phyloP scores from a whole-genome alignment of 92 coral and sea anemone species.

The Muricea muricata region DNA sequence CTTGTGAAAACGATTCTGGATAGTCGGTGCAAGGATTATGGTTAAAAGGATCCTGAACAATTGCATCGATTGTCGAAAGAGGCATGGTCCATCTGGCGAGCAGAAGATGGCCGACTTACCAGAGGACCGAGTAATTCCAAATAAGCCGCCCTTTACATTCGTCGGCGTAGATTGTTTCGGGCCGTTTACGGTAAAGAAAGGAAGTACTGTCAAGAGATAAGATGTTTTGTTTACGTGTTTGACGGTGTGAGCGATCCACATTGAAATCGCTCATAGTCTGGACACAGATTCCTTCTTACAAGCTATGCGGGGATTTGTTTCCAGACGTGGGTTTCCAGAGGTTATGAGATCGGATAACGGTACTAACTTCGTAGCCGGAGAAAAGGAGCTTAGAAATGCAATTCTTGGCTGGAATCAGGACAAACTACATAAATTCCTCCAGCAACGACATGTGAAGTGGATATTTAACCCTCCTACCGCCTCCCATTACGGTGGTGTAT shows the following conservation, averaged over 20 bases:
- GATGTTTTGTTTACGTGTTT: not conserved
- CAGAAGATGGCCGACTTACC: not conserved
- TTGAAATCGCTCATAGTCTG: not conserved
- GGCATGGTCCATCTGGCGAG: not conserved
- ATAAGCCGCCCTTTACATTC: not conserved
- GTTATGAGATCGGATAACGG: not conserved
- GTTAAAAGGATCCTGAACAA: slow-evolving; percentile 10
- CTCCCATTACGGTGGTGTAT: too few relatives aligned
- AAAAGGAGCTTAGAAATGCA: not conserved
- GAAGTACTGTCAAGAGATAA: not conserved
- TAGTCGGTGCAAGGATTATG: slow-evolving; percentile 29
- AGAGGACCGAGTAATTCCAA: not conserved
- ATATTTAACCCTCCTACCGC: not conserved
- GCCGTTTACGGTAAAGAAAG: not conserved
- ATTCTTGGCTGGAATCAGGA: not conserved
- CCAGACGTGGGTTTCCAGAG: not conserved
- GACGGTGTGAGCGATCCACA: not conserved
- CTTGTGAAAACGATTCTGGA: slow-evolving; percentile 40
- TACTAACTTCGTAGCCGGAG: not conserved
- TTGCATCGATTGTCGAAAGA: not conserved
- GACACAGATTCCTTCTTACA: not conserved
- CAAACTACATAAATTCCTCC: not conserved
- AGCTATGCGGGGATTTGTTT: not conserved
- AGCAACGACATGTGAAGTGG: not conserved
- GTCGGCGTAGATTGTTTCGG: not conserved